Evolutionary conservation across 2,797 vertebrate species (phyloP).

Genomic region (Sphaeramia orbicularis): DNA sequence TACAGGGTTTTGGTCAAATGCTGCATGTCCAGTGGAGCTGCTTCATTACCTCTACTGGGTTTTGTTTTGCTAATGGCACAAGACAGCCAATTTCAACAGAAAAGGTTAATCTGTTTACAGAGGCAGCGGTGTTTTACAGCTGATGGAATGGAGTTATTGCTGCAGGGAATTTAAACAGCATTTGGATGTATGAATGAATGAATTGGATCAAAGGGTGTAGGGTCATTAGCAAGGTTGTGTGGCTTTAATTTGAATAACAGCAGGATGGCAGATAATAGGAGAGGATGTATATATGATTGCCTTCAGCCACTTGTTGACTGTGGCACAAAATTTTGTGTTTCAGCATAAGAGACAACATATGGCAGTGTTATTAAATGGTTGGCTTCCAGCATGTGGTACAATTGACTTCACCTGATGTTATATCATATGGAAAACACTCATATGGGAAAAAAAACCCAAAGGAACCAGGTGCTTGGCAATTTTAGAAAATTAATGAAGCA

Average conservation of each 20-base stretch:
- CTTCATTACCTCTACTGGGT: conserved; percentile 22
- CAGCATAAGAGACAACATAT: conserved; percentile 18
- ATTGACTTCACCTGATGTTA: conserved; percentile 16
- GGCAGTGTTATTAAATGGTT: neutral
- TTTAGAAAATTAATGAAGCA: conserved; percentile 12
- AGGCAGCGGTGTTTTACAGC: conserved; percentile 15
- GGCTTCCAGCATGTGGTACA: conserved; percentile 17
- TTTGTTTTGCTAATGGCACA: conserved; percentile 41
- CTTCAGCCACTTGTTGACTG: conserved; percentile 2
- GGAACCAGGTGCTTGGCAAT: conserved; percentile 4
- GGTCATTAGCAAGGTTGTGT: conserved; percentile 19
- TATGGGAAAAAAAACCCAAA: conserved; percentile 7
- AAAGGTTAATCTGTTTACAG: conserved; percentile 60
- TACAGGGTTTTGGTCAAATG: conserved; percentile 3
- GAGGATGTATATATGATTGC: no score
- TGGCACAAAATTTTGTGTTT: conserved; percentile 4
- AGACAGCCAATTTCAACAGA: conserved; percentile 31
- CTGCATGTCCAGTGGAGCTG: conserved; percentile 3
- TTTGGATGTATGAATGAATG: conserved; percentile 38
- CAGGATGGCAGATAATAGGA: conserved; percentile 10
- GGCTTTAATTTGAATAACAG: conserved; percentile 36
- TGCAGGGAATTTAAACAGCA: conserved; percentile 25
- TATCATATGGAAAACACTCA: neutral
- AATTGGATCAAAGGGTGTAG: conserved; percentile 27
- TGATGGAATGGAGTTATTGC: conserved; percentile 22